phyloP scores from a whole-genome alignment of 2,888 invertebrate genomes.

The Pachydiplax longipennis region DNA sequence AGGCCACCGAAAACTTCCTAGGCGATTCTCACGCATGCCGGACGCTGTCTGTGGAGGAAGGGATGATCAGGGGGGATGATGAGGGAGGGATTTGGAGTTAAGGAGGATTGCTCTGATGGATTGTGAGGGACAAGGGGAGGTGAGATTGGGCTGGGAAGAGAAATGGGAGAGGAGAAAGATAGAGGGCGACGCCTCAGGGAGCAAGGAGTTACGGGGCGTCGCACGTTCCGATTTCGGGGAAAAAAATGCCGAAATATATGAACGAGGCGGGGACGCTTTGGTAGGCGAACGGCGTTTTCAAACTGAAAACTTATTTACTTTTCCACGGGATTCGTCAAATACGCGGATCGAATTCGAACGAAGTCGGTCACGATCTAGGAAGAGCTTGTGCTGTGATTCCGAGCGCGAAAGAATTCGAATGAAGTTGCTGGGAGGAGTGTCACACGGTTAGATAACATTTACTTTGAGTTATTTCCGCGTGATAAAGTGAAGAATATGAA shows the following conservation, averaged over 20 bases:
- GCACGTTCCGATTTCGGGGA: too few relatives aligned
- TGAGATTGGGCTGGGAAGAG: not conserved
- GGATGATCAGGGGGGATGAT: not conserved
- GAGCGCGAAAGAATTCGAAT: too few relatives aligned
- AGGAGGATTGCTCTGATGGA: not conserved
- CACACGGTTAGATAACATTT: too few relatives aligned
- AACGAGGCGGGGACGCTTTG: not conserved
- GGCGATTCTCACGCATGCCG: constrained; percentile 3
- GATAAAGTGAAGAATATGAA: too few relatives aligned
- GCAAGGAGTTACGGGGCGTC: not conserved
- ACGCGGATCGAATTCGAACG: not conserved
- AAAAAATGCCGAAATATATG: not conserved
- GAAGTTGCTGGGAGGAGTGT: too few relatives aligned
- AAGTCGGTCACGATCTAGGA: too few relatives aligned
- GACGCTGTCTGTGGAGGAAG: not conserved
- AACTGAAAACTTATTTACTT: not conserved
- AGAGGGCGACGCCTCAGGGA: not conserved
- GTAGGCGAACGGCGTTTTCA: too few relatives aligned
- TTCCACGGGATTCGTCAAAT: not conserved
- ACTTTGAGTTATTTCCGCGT: too few relatives aligned
- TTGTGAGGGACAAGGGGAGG: not conserved
- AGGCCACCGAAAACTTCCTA: not conserved
- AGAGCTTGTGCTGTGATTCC: too few relatives aligned
- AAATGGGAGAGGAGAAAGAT: not conserved
- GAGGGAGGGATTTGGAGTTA: not conserved